phyloP scores from a whole-genome alignment of 2,888 invertebrate species.

The Athripsodes cinereus region DNA sequence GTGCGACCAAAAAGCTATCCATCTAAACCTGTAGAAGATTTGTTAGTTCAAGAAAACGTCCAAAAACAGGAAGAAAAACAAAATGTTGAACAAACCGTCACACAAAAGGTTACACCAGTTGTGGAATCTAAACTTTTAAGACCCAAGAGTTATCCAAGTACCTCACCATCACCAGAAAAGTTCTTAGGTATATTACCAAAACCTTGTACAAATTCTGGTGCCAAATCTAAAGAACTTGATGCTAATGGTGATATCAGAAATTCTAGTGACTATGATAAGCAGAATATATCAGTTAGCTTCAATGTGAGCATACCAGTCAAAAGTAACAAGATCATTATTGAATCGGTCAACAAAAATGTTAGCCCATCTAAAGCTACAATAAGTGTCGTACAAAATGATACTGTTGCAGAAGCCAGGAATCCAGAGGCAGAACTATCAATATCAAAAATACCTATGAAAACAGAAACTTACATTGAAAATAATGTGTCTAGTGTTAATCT shows the following conservation, averaged over 20 bases:
- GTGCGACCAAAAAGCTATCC: slow-evolving; percentile 54
- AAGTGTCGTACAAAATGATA: slow-evolving; percentile 27
- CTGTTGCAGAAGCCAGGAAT: slow-evolving; percentile 9
- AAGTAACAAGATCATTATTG: slow-evolving; percentile 3
- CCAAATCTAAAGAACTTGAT: slow-evolving; percentile 30
- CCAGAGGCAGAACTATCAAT: too few species aligned
- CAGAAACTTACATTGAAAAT: too few species aligned
- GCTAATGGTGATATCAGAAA: slow-evolving; percentile 18
- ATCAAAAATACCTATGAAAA: too few species aligned
- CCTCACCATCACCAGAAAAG: slow-evolving; percentile 29
- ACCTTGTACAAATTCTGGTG: not conserved
- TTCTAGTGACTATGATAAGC: slow-evolving; percentile 12
- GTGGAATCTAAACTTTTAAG: slow-evolving; percentile 41
- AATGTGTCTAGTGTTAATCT: too few species aligned
- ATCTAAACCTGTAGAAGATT: slow-evolving; percentile 36
- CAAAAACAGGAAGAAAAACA: not conserved
- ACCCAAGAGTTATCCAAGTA: slow-evolving; percentile 56
- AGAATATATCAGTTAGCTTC: slow-evolving; percentile 26
- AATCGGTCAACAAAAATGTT: not conserved
- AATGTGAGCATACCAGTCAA: slow-evolving; percentile 25
- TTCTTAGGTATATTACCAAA: slow-evolving; percentile 15
- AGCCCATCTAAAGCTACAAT: not conserved
- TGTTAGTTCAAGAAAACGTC: not conserved
- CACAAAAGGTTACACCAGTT: not conserved
- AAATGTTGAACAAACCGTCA: not conserved